phyloP scores from a whole-genome alignment of 2,797 vertebrate genomes.

The Sarcoramphus papa region DNA sequence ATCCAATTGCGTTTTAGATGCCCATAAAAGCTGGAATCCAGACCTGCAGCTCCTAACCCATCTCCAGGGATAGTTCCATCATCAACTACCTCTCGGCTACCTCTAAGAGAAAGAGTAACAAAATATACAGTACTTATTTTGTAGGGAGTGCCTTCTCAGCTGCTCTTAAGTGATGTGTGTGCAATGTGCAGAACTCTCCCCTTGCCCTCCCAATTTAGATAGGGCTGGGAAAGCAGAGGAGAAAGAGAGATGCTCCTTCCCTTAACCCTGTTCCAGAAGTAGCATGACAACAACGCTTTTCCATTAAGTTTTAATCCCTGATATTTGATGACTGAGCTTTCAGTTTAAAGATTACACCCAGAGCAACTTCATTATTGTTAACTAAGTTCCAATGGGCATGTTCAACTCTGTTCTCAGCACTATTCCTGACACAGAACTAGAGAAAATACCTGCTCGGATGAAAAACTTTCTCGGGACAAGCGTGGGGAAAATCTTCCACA shows the following conservation, averaged over 20 bases:
- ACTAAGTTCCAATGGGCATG: neutral
- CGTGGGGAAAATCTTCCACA: neutral
- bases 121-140: neutral
- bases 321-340: neutral
- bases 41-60: slow-evolving; percentile 86
- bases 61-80: slow-evolving; percentile 87
- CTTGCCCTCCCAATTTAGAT: neutral
- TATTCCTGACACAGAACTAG: neutral
- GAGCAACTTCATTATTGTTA: neutral
- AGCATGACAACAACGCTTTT: neutral
- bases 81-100: slow-evolving; percentile 81
- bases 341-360: neutral
- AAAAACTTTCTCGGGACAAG: neutral
- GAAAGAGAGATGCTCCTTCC: neutral
- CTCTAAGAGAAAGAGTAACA: slow-evolving; percentile 67
- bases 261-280: neutral
- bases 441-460: neutral
- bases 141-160: neutral
- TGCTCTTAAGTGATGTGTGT: neutral
- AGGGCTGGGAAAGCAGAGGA: neutral
- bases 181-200: neutral
- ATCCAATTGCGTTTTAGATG: slow-evolving; percentile 97
- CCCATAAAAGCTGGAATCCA: slow-evolving; percentile 90
- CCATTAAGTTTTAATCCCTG: neutral
- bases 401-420: neutral